Base-by-base conservation (phyloP, 1,140 invertebrate species). In the Semibalanus balanoides region DNA sequence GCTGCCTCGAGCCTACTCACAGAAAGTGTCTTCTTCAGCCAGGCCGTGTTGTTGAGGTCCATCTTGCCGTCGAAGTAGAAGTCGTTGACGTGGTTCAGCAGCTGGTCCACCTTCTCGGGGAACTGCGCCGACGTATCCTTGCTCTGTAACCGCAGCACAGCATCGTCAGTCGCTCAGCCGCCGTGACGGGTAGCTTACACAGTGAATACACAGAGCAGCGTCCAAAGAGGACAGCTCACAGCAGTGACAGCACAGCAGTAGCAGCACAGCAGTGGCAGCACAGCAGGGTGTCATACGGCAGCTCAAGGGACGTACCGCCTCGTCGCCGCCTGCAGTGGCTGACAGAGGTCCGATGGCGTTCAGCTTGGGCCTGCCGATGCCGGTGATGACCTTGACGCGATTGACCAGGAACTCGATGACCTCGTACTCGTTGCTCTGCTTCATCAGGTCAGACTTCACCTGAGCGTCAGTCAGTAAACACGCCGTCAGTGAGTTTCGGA, bases 11-110 rank as follows among this genome's bases (percentile, higher is more conserved):
- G n/a, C n/a, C n/a, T 40, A 5, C 35, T 40, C 35, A 40, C 35
- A 5, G 35, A 5, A 40, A 40, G 5, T 40, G 35, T 76, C 30
- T 77, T 73, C 31, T 79, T 79, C 74, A 76, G 69, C 3, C 78
- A 78, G 28, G 78, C 77, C 31, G 81, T 81, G 70, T 81, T 79
- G 69, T 79, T 80, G 19, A 81, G 73, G 75, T 82, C 79, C 1
- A 83, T 76, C 28, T 80, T 78, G 11, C 81, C 82, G 30, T 84
- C 81, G 78, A 84, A 84, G 80, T 85, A 85, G 0, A 83, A 81
- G 31, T 83, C 81, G 75, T 83, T 84, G 76, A 86, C 84, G 77
- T 83, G 82, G 71, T 83, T 79, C 35, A 86, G 77, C 17, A 86
- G 80, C 31, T 80, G 79, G 75, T 85, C 83, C 30, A 86, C 82